Evolutionary conservation across 23 tunicate genomes (phyloP).

Genomic region (Ciona savignyi): DNA sequence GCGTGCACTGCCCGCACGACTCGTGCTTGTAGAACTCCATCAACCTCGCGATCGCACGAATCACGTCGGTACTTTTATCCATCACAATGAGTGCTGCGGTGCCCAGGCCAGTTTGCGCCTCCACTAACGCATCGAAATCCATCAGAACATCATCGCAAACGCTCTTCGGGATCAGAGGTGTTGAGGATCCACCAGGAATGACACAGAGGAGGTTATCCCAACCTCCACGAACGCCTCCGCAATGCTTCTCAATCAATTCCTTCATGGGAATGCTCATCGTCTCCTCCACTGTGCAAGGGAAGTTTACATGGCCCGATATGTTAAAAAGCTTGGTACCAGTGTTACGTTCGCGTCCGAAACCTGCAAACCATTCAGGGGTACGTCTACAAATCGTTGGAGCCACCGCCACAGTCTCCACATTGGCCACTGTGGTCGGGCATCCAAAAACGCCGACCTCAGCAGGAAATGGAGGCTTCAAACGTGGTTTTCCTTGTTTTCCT

Average conservation of each 20-base stretch:
- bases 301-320: constrained; percentile 91
- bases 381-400: constrained; percentile 93
- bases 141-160: constrained; percentile 94
- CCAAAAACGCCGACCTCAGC: constrained; percentile 97
- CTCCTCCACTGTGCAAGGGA: constrained; percentile 95
- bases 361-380: constrained; percentile 82
- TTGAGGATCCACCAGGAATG: constrained; percentile 98
- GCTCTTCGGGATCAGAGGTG: constrained; percentile 90
- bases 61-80: constrained; percentile 95
- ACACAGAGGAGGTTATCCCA: constrained; percentile 96
- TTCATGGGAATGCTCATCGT: constrained; percentile 90
- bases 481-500: constrained; percentile 96
- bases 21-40: constrained; percentile 99
- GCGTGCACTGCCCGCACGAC: constrained; percentile 98
- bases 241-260: constrained; percentile 88
- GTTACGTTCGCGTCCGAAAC: constrained; percentile 92
- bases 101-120: constrained; percentile 81
- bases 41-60: constrained; percentile 78
- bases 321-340: constrained; percentile 96
- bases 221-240: constrained; percentile 97
- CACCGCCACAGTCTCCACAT: constrained; percentile 97
- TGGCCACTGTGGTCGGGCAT: constrained; percentile 96
- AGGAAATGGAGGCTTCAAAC: constrained; percentile 97
- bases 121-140: constrained; percentile 97
- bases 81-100: constrained; percentile 98